Conservation (phyloP, 2,113 vertebrate genomes). For the Nothobranchius kuhntae region DNA sequence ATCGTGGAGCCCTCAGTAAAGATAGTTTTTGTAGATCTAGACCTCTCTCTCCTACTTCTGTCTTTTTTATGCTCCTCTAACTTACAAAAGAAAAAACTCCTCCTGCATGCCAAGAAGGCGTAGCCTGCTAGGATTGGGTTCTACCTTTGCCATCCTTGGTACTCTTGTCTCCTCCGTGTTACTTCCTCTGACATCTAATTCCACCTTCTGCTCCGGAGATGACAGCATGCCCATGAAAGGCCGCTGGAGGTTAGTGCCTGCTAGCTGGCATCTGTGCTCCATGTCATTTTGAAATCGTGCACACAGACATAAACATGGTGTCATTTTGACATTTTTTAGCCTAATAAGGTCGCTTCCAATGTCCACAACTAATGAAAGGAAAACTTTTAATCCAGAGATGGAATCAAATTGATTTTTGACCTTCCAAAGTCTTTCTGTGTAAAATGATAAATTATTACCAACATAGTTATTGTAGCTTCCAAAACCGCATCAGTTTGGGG, state of each 20-base stretch:
- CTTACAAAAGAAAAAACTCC: slow-evolving; percentile 17
- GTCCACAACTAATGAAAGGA: not conserved
- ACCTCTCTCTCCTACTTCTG: slow-evolving; percentile 1
- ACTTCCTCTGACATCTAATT: slow-evolving; percentile 13
- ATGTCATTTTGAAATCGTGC: not conserved
- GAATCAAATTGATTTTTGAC: too few relatives aligned
- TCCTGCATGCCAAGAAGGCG: not conserved
- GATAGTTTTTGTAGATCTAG: slow-evolving; percentile 28
- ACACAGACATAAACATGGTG: slow-evolving; percentile 12
- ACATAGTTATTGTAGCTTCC: too few relatives aligned
- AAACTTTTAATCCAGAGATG: too few relatives aligned
- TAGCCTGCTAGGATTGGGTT: not conserved
- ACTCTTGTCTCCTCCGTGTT: not conserved
- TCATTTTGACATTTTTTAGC: slow-evolving; percentile 21
- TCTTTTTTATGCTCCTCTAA: slow-evolving; percentile 14
- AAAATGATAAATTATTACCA: too few relatives aligned
- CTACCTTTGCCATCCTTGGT: not conserved
- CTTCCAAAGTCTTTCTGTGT: too few relatives aligned
- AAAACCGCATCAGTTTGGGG: too few relatives aligned
- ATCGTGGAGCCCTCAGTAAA: slow-evolving; percentile 40
- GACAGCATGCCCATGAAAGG: slow-evolving; percentile 29
- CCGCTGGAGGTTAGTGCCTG: slow-evolving; percentile 9
- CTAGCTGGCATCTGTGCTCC: slow-evolving; percentile 14
- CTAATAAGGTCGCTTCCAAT: not conserved
- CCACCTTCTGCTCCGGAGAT: slow-evolving; percentile 17